Conservation (phyloP, 1,140 invertebrate genomes). For the Temnothorax nylanderi region DNA sequence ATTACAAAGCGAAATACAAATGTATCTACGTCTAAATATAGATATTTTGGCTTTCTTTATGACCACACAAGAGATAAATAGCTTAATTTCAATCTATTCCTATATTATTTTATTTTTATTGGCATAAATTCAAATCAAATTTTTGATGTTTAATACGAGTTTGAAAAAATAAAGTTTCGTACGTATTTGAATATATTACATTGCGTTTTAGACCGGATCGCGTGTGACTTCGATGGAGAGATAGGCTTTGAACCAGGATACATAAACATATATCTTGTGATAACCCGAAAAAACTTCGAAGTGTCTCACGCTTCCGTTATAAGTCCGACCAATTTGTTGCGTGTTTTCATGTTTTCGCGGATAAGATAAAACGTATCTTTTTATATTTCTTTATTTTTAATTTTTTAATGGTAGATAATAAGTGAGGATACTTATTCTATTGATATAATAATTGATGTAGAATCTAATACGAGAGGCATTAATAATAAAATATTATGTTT, state of each 20-base stretch:
- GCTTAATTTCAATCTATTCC: neutral
- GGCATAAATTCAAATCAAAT: neutral
- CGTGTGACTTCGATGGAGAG: neutral
- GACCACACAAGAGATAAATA: neutral
- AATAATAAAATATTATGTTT: neutral
- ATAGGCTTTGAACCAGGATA: conserved; percentile 43
- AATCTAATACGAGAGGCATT: neutral
- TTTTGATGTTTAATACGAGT: neutral
- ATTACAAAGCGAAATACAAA: neutral
- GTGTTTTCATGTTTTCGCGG: neutral
- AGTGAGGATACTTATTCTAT: neutral
- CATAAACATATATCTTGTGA: conserved; percentile 27
- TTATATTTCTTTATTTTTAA: neutral
- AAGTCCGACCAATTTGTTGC: conserved; percentile 11
- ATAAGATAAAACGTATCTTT: neutral
- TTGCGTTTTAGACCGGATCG: neutral
- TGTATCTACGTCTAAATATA: neutral
- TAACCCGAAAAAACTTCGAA: conserved; percentile 55
- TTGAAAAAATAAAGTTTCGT: neutral
- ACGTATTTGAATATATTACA: neutral
- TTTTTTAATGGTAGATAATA: neutral
- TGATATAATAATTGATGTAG: neutral
- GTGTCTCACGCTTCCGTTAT: neutral
- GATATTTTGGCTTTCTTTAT: neutral
- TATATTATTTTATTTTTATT: neutral